Evolutionary conservation across 2,888 invertebrate species (phyloP).

Genomic region (Nephrocerus scutellatus): DNA sequence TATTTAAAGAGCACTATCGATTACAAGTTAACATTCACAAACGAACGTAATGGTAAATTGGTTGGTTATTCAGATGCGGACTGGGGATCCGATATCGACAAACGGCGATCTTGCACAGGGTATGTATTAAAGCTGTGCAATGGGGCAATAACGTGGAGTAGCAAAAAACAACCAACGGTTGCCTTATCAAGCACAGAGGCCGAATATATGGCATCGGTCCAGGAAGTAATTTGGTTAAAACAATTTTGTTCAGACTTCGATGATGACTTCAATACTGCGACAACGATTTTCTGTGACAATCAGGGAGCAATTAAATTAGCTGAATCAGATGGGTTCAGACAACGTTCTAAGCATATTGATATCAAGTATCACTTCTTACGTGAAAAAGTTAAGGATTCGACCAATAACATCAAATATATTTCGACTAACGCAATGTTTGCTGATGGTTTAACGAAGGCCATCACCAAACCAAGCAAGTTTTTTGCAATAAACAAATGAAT

Average conservation of each 20-base stretch:
- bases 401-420: background rate
- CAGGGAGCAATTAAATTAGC: background rate
- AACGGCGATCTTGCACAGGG: no score
- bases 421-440: background rate
- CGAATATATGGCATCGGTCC: no score
- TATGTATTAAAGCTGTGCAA: no score
- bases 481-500: background rate
- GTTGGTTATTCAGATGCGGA: no score
- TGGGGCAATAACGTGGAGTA: no score
- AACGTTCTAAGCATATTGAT: background rate
- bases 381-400: background rate
- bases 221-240: no score
- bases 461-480: background rate
- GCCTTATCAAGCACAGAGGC: no score
- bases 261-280: background rate
- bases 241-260: background rate
- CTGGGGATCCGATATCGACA: no score
- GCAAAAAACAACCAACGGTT: no score
- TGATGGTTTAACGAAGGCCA: background rate
- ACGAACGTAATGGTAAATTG: background rate
- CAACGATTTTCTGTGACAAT: background rate
- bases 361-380: background rate
- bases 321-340: background rate
- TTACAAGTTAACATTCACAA: background rate
- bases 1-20: background rate